Evolutionary conservation across 2,797 vertebrate species (phyloP), one percentile per base, ranked within the genome.

Genomic region (Synaphobranchus kaupii): DNA sequence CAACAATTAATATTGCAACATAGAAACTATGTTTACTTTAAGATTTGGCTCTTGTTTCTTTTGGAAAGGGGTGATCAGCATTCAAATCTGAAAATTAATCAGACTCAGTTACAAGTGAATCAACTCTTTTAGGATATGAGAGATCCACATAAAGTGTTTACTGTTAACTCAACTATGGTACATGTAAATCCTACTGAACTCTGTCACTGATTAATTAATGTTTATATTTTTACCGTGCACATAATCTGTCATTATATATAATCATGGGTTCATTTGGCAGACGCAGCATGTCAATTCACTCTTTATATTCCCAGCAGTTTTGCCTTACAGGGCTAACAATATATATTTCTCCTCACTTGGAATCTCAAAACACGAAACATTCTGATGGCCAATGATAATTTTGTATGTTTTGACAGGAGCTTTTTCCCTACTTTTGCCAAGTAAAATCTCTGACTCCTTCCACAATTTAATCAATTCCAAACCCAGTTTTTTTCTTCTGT

Each of bases 381-480:
- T 54, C 60, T 17, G 17, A 78, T 78, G 39, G 58, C 44, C 54
- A 86, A 76, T 17, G 34, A 48, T 81, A 81, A 86, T 52, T 80
- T 39, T 60, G 56, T 39, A 39, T 20, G 76, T 47, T 86, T 58
- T 81, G 76, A 66, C 73, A 63, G 76, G 85, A 50, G 31, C 17
- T 44, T 76, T 82, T 39, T 81, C n/a, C 85, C 76, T 47, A 52
- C 76, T 81, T n/a, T 81, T 48, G 85, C 85, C 44, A 86, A 81
- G 80, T 66, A 58, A 76, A 58, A 81, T 82, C 85, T 22, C 76
- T 4, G 60, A 44, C 15, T 78, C 68, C 39, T 78, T 6, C 68
- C 52, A 78, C 76, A 17, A 76, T 56, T 54, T 54, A 52, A 52
- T 54, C 52, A n/a, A 15, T 28, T 50, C 81, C 47, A 28, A n/a